A percentile compares a stretch with the other conserved stretches of the same genome.
phyloP scores from a whole-genome alignment of 1,140 invertebrate genomes.

The Calephelis virginiensis region DNA sequence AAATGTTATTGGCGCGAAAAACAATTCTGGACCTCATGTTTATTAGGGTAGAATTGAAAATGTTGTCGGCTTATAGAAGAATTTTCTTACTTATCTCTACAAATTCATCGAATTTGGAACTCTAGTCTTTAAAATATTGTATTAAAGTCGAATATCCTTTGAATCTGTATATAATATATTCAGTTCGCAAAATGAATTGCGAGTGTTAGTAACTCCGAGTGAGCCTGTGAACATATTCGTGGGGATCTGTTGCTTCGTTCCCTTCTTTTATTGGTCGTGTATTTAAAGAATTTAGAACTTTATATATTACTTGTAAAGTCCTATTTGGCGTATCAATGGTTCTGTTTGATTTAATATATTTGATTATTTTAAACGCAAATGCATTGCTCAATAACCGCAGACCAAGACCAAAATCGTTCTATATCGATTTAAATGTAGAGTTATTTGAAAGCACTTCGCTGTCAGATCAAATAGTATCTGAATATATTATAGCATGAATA shows the following conservation, averaged over 20 bases:
- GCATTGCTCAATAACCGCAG: constrained; percentile 20
- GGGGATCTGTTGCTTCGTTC: constrained; percentile 69
- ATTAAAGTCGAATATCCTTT: constrained; percentile 53
- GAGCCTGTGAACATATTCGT: constrained; percentile 75
- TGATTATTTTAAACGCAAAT: constrained; percentile 33
- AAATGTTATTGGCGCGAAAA: constrained; percentile 39
- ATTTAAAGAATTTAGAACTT: constrained; percentile 45
- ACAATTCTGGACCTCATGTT: constrained; percentile 42
- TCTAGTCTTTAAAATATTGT: constrained; percentile 40
- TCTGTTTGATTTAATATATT: constrained; percentile 17
- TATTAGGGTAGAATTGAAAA: constrained; percentile 48
- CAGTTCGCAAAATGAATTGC: constrained; percentile 77
- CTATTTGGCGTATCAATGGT: constrained; percentile 40
- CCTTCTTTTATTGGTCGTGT: constrained; percentile 59
- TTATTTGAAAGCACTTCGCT: background rate
- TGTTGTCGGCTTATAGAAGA: constrained; percentile 33
- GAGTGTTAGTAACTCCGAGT: constrained; percentile 75
- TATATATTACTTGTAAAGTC: constrained; percentile 52
- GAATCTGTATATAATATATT: constrained; percentile 66
- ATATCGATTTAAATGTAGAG: background rate
- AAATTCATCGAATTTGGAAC: constrained; percentile 40
- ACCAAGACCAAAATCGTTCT: constrained; percentile 15
- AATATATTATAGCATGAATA: no score
- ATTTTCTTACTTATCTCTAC: constrained; percentile 57
- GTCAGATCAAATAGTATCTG: background rate